Conservation (phyloP, 2,888 invertebrate species). For the Brenthis hecate region DNA sequence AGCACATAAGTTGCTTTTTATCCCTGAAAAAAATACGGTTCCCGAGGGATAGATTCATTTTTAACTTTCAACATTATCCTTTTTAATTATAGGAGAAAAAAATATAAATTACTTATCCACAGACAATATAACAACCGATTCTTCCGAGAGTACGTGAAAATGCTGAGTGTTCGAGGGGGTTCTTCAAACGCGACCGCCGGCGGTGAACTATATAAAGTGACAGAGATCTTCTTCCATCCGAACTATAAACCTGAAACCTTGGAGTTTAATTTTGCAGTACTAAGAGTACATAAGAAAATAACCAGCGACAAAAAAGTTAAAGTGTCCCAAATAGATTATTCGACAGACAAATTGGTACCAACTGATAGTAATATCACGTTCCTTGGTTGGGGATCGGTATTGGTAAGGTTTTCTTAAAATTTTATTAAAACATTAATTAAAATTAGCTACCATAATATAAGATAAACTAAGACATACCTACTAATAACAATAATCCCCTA, state of each 20-base stretch:
- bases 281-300: constrained; percentile 64
- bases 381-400: constrained; percentile 73
- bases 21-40: no score
- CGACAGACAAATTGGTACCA: constrained; percentile 52
- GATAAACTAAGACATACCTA: no score
- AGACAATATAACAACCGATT: constrained; percentile 77
- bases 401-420: constrained; percentile 53
- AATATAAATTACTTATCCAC: constrained; percentile 18
- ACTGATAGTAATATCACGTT: constrained; percentile 60
- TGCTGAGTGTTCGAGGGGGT: constrained; percentile 68
- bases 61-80: no score
- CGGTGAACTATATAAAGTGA: constrained; percentile 58
- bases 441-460: no score
- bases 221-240: constrained; percentile 73
- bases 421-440: neutral
- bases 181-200: constrained; percentile 68
- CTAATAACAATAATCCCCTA: no score
- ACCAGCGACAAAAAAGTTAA: constrained; percentile 46
- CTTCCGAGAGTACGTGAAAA: constrained; percentile 73
- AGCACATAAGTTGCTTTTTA: no score
- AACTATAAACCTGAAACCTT: constrained; percentile 71
- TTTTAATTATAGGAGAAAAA: neutral
- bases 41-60: no score
- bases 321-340: constrained; percentile 50
- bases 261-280: constrained; percentile 68